Base-by-base conservation (phyloP, 2,888 invertebrate species). In the Sphaerophoria taeniata region DNA sequence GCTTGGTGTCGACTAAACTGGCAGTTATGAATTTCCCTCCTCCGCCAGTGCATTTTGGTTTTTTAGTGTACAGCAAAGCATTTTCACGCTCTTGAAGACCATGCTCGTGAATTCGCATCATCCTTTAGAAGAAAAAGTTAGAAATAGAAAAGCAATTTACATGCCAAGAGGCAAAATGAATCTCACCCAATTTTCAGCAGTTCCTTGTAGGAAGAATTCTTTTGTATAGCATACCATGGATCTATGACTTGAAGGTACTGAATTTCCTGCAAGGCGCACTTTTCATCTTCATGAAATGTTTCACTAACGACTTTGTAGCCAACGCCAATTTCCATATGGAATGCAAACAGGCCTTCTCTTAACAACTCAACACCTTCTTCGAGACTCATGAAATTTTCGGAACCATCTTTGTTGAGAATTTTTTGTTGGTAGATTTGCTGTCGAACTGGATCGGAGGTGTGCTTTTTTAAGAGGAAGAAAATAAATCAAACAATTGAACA, bases 241-340 rank as follows among this genome's bases (percentile, higher is more conserved):
- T 95, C 94, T 0, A 94, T 93, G 0, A 94, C 94, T 91, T 95
- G 94, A 39, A 95, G 89, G 87, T 93, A 94, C 87, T 93, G 93
- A 88, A 96, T 95, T 89, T 95, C 95, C 74, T 94, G 93, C 31
- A 96, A 90, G 0, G 94, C 94, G 89, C 96, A 96, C 89, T 96
- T 96, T 90, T 96, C 95, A 12, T 93, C 93, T 89, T 96, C 96
- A 16, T 93, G 92, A 89, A 94, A 96, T 71, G 94, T 94, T 89
- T 95, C 94, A 16, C 94, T 94, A 0, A 95, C 94, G 36, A 95
- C 92, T 89, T 95, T 94, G 89, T 95, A 95, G 0, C 94, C 94
- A 0, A 94, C 93, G 0, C 94, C 94, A 0, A 93, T 92, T 90
- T 95, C 95, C 90, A 94, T 94, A 89, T 95, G 95, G 87, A 95